Conservation (phyloP, 2,113 vertebrate genomes). For the Prinia subflava region DNA sequence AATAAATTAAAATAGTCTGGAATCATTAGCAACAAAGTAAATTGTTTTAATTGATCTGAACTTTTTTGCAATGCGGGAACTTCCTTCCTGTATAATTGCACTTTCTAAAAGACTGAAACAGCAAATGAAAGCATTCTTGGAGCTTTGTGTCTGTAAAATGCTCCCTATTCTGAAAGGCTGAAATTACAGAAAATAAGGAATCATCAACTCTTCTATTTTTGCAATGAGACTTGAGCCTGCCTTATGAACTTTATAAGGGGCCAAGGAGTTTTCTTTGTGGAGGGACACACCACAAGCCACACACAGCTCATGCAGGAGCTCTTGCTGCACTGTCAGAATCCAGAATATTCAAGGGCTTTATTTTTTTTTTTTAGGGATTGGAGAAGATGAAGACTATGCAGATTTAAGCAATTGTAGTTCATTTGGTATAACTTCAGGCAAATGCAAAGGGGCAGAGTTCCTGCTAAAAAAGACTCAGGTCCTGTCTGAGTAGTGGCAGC, state of each 20-base stretch:
- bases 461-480: background rate
- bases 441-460: background rate
- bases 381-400: background rate
- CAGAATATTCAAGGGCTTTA: background rate
- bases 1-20: conserved; percentile 70
- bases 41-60: conserved; percentile 80
- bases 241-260: background rate
- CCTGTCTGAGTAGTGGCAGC: background rate
- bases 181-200: background rate
- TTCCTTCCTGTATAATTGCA: background rate
- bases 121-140: conserved; percentile 43
- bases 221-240: background rate
- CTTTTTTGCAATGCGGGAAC: conserved; percentile 31
- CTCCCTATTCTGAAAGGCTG: background rate
- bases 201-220: background rate
- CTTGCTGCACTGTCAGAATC: background rate
- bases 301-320: background rate
- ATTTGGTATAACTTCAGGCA: background rate
- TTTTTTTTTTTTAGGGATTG: background rate
- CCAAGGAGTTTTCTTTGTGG: background rate
- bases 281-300: background rate
- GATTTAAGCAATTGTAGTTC: background rate
- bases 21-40: conserved; percentile 74
- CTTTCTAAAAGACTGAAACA: conserved; percentile 45
- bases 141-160: background rate